Percentiles rank a stretch among this genome's conserved stretches.
phyloP scores from a whole-genome alignment of 2,797 vertebrate species.

The Pelobates cultripes region DNA sequence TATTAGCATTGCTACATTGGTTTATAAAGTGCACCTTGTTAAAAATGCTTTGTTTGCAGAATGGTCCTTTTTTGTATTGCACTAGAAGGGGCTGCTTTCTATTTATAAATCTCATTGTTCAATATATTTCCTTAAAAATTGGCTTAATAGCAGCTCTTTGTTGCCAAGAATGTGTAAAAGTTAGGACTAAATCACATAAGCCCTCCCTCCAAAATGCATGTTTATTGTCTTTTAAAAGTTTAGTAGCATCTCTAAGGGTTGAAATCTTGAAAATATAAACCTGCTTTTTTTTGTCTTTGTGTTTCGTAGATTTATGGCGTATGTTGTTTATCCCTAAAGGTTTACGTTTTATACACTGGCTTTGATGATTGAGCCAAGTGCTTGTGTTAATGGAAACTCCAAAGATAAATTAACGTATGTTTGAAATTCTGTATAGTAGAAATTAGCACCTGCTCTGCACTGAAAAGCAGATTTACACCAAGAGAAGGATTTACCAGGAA shows the following conservation, averaged over 20 bases:
- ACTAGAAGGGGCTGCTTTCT: background rate
- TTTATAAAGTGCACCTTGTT: background rate
- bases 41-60: conserved; percentile 12
- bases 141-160: conserved; percentile 31
- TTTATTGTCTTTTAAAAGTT: conserved; percentile 48
- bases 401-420: conserved; percentile 1
- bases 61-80: no score
- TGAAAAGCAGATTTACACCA: background rate
- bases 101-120: conserved; percentile 54
- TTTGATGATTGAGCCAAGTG: conserved; percentile 29
- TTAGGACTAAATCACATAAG: conserved; percentile 25
- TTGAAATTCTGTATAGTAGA: background rate
- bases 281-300: conserved; percentile 6
- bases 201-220: conserved; percentile 37
- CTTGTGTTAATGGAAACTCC: conserved; percentile 12
- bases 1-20: background rate
- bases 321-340: conserved; percentile 32
- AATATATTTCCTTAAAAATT: conserved; percentile 54
- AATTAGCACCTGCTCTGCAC: conserved; percentile 13
- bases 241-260: conserved; percentile 32
- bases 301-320: conserved; percentile 11
- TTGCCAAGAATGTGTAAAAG: conserved; percentile 38
- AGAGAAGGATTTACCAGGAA: background rate
- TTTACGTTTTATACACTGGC: conserved; percentile 25
- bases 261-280: conserved; percentile 29